Conservation (phyloP, 2,797 vertebrate species). For the Lagocephalus sceleratus region DNA sequence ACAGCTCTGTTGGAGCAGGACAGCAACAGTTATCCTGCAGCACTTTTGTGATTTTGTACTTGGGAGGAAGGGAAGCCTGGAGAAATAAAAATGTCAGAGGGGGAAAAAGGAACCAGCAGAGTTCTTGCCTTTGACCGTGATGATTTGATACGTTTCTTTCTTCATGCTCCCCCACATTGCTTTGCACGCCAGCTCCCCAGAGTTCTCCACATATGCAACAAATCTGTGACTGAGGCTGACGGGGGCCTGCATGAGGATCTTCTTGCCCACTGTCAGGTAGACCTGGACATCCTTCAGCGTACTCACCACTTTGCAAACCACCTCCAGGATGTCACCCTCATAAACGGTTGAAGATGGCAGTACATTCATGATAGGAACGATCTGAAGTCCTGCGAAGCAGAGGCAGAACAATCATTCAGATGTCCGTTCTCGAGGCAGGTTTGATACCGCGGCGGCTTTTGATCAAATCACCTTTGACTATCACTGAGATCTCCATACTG, state of each 20-base stretch:
- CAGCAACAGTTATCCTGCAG: background rate
- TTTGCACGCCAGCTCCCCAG: conserved; percentile 69
- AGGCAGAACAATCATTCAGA: conserved; percentile 14
- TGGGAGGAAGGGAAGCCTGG: background rate
- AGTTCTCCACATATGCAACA: conserved; percentile 23
- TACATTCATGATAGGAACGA: conserved; percentile 57
- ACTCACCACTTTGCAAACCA: conserved; percentile 53
- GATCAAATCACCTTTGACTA: conserved; percentile 56
- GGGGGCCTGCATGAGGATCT: conserved; percentile 28
- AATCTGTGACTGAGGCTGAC: conserved; percentile 34
- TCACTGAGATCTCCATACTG: conserved; percentile 51
- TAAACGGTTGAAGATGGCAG: conserved; percentile 25
- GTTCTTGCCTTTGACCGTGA: conserved; percentile 62
- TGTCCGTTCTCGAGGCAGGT: background rate
- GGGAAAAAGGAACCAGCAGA: background rate
- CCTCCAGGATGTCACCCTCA: conserved; percentile 62
- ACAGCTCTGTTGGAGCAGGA: conserved; percentile 61
- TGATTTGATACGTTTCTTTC: conserved; percentile 26
- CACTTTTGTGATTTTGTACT: background rate
- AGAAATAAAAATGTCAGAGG: background rate
- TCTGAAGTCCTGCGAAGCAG: conserved; percentile 58
- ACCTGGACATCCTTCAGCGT: conserved; percentile 27
- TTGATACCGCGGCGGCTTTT: too few relatives aligned
- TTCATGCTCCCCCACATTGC: conserved; percentile 57
- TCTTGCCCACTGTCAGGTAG: conserved; percentile 52